These are phyloP conservation scores for Thera obeliscata DNA, from an alignment of 2,888 invertebrate species.

Conservation along the genomic window DNA sequence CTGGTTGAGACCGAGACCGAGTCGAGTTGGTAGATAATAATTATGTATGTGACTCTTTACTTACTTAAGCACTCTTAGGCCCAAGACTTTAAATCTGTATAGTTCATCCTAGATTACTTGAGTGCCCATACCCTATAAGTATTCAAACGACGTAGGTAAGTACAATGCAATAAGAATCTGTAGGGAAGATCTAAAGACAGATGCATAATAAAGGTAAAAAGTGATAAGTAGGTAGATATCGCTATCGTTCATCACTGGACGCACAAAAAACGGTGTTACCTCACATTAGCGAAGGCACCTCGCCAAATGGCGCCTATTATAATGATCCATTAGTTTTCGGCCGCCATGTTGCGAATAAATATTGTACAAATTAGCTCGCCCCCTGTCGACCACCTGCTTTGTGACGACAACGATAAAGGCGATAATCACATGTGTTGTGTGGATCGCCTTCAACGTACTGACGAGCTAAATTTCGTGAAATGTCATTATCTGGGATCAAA, in stretches of 20 bases:
- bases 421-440: conserved; percentile 61
- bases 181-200: neutral
- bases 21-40: no score
- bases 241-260: conserved; percentile 29
- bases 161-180: neutral
- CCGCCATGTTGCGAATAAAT: conserved; percentile 79
- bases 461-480: conserved; percentile 63
- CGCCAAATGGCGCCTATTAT: conserved; percentile 73
- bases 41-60: no score
- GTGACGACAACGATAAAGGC: conserved; percentile 15
- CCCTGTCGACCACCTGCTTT: conserved; percentile 71
- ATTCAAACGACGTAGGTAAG: no score
- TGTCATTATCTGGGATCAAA: conserved; percentile 64
- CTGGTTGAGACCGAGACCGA: no score
- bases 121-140: no score
- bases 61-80: no score
- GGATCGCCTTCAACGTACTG: conserved; percentile 30
- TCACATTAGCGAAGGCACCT: conserved; percentile 70
- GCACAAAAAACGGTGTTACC: conserved; percentile 47
- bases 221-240: conserved; percentile 28
- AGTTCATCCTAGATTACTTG: no score
- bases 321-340: conserved; percentile 69
- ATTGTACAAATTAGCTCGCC: conserved; percentile 78
- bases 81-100: no score
- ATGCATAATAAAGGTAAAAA: conserved; percentile 9